Base-by-base conservation (phyloP, 2,888 invertebrate genomes). In the Drosophila mettleri region DNA sequence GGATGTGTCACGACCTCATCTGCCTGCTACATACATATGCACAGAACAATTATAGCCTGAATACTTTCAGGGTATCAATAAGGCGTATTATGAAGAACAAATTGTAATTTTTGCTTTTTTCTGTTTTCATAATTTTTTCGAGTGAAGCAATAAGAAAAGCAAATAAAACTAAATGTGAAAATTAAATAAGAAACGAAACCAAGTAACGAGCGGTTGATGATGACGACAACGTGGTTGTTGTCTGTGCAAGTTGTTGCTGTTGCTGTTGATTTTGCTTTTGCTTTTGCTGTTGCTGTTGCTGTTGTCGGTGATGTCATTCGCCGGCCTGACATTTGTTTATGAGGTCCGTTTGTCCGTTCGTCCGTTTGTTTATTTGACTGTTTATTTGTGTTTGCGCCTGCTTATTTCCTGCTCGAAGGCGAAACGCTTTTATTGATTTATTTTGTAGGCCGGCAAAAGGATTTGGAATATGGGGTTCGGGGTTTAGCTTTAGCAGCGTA, bases 221-320 rank as follows among this genome's bases (percentile, higher is more conserved):
- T 29, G 45, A 45, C 45, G 45, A 45, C 45, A 45, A 45, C 27
- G 45, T 45, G 27, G 45, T 29, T 27, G 45, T 29, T 45, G 45
- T 43, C 48, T 3, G 59, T 20, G 46, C n/a, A n/a, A n/a, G 18
- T 20, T 38, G 39, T 20, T 39, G 39, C 12, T 6, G 39, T n/a
- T 22, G 38, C 46, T 58, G 54, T 18, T 48, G 41, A 46, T 49
- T 36, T 33, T 55, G 46, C 51, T 5, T 55, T 20, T 61, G 65
- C n/a, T n/a, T n/a, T n/a, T 24, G 24, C 46, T 58, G 54, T 18
- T 48, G 41, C 41, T 49, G 41, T 33, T 55, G 46, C 51, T 5
- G 62, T 20, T 61, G 65, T 64, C 53, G 68, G 38, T 75, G 74
- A 75, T 75, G 74, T 75, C 74, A 75, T 74, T 60, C 60, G 46